phyloP scores from a whole-genome alignment of 2,888 invertebrate species.

The Ophion obscuratus region DNA sequence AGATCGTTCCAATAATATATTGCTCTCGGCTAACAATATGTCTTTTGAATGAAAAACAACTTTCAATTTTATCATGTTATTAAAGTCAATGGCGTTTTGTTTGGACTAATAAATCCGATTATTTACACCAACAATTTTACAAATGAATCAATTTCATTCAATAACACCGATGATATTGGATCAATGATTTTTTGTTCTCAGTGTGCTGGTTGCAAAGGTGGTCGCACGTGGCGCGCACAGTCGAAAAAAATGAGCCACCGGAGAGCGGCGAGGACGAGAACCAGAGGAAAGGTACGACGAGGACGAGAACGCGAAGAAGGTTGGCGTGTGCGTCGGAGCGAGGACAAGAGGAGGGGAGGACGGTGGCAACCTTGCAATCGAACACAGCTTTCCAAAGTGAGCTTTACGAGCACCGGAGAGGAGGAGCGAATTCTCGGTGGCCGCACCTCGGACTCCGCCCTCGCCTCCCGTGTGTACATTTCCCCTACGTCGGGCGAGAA shows the following conservation, averaged over 20 bases:
- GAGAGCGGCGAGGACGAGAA: conserved; percentile 3
- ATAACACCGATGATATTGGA: too few relatives aligned
- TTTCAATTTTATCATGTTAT: too few relatives aligned
- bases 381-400: conserved; percentile 76
- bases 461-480: conserved; percentile 58
- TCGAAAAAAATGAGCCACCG: neutral
- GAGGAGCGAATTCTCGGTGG: conserved; percentile 77
- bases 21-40: too few relatives aligned
- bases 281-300: neutral
- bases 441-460: conserved; percentile 82
- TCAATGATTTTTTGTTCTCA: too few relatives aligned
- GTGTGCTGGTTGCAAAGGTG: neutral
- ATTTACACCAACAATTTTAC: too few relatives aligned
- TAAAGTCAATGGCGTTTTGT: too few relatives aligned
- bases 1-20: too few relatives aligned
- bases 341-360: conserved; percentile 23
- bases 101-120: too few relatives aligned
- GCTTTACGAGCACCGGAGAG: conserved; percentile 73
- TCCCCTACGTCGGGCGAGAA: conserved; percentile 60
- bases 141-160: too few relatives aligned
- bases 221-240: neutral
- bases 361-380: conserved; percentile 67
- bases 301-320: neutral
- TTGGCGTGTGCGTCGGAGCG: neutral
- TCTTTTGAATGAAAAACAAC: too few relatives aligned